Evolutionary conservation across 2,888 invertebrate genomes (phyloP), one percentile per base, ranked within the genome.

Genomic region (Apantesis nais): DNA sequence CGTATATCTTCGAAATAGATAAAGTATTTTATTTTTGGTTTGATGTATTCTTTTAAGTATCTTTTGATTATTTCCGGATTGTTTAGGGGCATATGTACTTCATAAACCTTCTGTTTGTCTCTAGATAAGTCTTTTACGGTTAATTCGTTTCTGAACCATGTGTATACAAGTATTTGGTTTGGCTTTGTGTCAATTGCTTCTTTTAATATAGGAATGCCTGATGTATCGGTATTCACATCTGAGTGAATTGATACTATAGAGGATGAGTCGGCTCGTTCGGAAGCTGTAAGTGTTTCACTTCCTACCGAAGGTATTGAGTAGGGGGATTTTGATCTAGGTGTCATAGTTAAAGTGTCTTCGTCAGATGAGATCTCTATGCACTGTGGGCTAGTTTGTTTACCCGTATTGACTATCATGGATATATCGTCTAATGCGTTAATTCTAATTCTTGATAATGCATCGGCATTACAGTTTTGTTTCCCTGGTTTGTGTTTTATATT

Each of bases 111-210:
- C 63, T 82, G 81, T 74, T 83, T 85, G 0, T 66, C 19, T 9
- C 63, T 68, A 1, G 83, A 81, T 16, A 81, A 37, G 39, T 80
- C 62, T 68, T 81, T 83, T 11, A 84, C 80, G 14, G n/a, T 8
- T 9, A 77, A 39, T 60, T 80, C 67, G 63, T 84, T 69, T 76
- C 68, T 77, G 58, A 62, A 62, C 79, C 83, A 84, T 4, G 66
- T 68, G 29, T 66, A 66, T 5, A 82, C 67, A 69, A 84, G 29
- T n/a, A 86, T 81, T 77, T 85, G 85, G 4, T 80, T 82, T 0
- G 85, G 78, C 66, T 87, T 84, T 1, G 76, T 80, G 39, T 84
- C 83, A 55, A 85, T 77, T 0, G 85, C 82, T 75, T 86, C 84
- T 0, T 84, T 55, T 55, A 83, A 52, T 11, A 84, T 83, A 1